Percentiles rank a stretch among this genome's conserved stretches.
phyloP scores from a whole-genome alignment of 2,888 invertebrate species.

The Lathronympha strigana region DNA sequence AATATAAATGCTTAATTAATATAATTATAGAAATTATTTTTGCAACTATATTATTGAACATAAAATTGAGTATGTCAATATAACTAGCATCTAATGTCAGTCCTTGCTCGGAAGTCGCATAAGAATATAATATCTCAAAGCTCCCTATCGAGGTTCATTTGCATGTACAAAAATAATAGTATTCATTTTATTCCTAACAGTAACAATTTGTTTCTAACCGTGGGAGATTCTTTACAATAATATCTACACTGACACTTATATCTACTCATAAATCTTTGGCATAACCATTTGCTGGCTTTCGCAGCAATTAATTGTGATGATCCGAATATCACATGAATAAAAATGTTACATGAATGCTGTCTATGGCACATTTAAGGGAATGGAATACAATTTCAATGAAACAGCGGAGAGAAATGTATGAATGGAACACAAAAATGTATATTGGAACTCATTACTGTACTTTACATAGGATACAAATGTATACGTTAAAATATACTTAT shows the following conservation, averaged over 20 bases:
- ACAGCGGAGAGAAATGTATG: neutral
- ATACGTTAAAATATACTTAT: neutral
- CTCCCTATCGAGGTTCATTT: constrained; percentile 70
- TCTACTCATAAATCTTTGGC: constrained; percentile 80
- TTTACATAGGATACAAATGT: constrained; percentile 1
- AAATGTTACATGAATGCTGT: constrained; percentile 44
- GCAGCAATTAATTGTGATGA: constrained; percentile 70
- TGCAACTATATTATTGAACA: constrained; percentile 60
- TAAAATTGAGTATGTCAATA: constrained; percentile 57
- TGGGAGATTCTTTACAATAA: constrained; percentile 56
- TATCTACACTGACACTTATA: constrained; percentile 71
- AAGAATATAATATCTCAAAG: constrained; percentile 69
- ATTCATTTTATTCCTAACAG: constrained; percentile 66
- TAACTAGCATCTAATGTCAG: constrained; percentile 73
- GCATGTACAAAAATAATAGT: constrained; percentile 78
- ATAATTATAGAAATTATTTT: constrained; percentile 47
- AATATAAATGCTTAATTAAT: constrained; percentile 56
- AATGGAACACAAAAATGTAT: too few relatives aligned
- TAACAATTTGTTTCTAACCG: constrained; percentile 83
- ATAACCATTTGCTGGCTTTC: constrained; percentile 69
- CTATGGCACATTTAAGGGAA: constrained; percentile 57
- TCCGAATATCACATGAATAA: constrained; percentile 47
- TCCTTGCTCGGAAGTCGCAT: constrained; percentile 73
- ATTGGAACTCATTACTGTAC: neutral
- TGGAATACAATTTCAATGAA: constrained; percentile 18